Evolutionary conservation across 2,888 invertebrate genomes (phyloP).

Genomic region (Embidobia sp.): DNA sequence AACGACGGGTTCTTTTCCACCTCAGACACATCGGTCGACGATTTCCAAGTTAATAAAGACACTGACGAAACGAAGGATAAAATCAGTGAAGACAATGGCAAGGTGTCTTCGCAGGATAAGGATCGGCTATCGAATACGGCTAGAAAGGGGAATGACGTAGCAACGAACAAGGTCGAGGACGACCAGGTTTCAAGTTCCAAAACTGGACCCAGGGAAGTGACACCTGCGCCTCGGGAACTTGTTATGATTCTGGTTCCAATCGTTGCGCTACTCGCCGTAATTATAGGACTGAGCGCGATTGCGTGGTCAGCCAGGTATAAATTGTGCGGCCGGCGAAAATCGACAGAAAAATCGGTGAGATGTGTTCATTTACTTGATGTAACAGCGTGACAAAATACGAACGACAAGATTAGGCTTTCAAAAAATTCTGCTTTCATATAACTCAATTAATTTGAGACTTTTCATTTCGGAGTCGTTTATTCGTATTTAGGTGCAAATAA

Average conservation of each 20-base stretch:
- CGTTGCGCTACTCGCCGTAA: conserved; percentile 86
- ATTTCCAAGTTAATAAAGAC: no score
- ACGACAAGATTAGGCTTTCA: no score
- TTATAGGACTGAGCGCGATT: conserved; percentile 86
- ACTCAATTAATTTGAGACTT: no score
- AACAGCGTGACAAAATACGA: neutral
- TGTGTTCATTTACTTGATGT: neutral
- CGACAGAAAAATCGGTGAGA: conserved; percentile 89
- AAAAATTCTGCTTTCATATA: no score
- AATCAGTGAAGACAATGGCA: no score
- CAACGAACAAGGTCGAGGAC: conserved; percentile 67
- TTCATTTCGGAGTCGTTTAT: no score
- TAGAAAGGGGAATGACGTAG: neutral
- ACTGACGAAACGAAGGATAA: conserved; percentile 11
- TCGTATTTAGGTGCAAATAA: no score
- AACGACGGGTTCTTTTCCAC: no score
- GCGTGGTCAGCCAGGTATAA: conserved; percentile 88
- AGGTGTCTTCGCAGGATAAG: no score
- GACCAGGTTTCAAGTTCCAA: conserved; percentile 73
- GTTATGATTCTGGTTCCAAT: conserved; percentile 88
- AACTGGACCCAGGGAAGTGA: conserved; percentile 72
- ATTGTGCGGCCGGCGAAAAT: conserved; percentile 86
- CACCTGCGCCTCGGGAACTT: conserved; percentile 81
- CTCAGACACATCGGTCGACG: no score
- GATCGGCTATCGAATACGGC: neutral